A percentile compares a stretch with the other conserved stretches of the same genome.
Evolutionary conservation across 2,888 invertebrate genomes (phyloP).

Genomic region (Alentia gelatinosa): DNA sequence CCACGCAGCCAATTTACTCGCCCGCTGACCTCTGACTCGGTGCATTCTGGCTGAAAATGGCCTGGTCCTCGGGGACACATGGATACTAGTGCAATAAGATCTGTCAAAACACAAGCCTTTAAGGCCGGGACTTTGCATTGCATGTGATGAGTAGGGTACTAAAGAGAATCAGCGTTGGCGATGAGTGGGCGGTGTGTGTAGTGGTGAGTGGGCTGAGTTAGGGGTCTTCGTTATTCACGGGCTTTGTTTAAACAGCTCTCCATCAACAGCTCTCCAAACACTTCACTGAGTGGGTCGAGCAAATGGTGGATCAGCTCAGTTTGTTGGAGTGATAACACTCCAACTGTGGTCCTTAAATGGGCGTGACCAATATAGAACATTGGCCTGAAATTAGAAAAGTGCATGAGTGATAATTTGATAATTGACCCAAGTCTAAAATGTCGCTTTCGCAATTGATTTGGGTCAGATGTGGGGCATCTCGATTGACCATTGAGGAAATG

Average conservation of each 20-base stretch:
- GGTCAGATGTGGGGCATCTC: not conserved
- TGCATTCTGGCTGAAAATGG: slow-evolving; percentile 38
- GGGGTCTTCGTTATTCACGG: not conserved
- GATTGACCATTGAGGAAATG: too few species aligned
- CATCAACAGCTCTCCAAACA: not conserved
- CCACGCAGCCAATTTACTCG: not conserved
- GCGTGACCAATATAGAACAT: not conserved
- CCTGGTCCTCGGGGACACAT: not conserved
- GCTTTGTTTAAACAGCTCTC: not conserved
- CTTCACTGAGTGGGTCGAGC: not conserved
- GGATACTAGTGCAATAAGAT: slow-evolving; percentile 23
- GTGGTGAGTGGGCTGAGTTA: not conserved
- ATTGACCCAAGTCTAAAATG: slow-evolving; percentile 18
- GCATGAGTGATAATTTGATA: slow-evolving; percentile 23
- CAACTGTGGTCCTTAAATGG: not conserved
- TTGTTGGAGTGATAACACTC: not conserved
- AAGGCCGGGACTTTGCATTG: not conserved
- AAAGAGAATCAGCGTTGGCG: too few species aligned
- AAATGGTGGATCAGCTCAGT: not conserved
- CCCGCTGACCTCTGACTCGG: not conserved
- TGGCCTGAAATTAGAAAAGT: slow-evolving; percentile 21
- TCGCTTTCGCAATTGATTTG: not conserved
- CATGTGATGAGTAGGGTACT: not conserved
- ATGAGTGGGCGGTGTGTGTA: too few species aligned
- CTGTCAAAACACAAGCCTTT: slow-evolving; percentile 39